Evolutionary conservation across 64 coral and sea anemone genomes (phyloP).

Genomic region (Porites australiensis): DNA sequence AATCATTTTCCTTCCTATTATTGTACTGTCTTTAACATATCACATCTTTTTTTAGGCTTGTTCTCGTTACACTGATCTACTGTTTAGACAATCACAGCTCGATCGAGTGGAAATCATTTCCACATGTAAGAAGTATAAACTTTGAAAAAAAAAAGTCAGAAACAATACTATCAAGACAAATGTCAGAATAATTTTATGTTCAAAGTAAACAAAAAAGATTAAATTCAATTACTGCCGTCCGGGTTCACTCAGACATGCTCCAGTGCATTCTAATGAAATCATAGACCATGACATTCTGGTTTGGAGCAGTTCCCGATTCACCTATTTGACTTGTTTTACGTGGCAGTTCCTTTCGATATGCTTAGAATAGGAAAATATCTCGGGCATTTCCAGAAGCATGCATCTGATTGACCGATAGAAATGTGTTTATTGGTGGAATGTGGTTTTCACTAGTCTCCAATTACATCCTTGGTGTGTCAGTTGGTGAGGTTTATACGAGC

Average conservation of each 20-base stretch:
- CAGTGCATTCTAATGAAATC: constrained; percentile 10
- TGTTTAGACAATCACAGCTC: background rate
- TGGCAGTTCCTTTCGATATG: background rate
- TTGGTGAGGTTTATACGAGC: constrained; percentile 15
- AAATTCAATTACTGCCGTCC: constrained; percentile 52
- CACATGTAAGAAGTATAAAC: background rate
- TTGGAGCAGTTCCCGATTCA: background rate
- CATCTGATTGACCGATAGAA: constrained; percentile 41
- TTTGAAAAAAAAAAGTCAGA: background rate
- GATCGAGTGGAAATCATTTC: background rate
- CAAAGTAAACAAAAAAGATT: constrained; percentile 49
- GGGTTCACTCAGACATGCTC: constrained; percentile 30
- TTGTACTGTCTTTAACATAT: no score
- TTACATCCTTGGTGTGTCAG: constrained; percentile 52
- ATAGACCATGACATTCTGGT: constrained; percentile 24
- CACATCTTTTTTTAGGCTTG: no score
- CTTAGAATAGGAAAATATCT: background rate
- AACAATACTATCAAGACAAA: constrained; percentile 49
- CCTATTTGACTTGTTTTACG: background rate
- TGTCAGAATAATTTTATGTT: constrained; percentile 42
- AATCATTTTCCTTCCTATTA: no score
- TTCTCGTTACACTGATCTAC: no score
- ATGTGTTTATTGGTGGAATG: constrained; percentile 40
- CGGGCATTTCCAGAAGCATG: background rate
- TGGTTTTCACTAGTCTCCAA: constrained; percentile 30